Base-by-base conservation (phyloP, 2,113 vertebrate species). In the Labeo catla region DNA sequence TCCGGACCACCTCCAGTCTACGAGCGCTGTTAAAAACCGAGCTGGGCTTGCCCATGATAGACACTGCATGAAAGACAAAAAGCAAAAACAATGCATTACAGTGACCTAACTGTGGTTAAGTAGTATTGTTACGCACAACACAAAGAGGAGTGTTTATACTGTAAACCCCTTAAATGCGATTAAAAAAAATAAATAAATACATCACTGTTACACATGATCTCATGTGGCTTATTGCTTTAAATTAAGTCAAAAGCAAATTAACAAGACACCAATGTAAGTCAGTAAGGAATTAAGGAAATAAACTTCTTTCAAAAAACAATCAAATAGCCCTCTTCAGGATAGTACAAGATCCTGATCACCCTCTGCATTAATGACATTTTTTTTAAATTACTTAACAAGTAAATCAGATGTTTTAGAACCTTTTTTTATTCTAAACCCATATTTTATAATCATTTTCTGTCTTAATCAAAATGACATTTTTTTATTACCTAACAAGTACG, bases 11-110 rank as follows among this genome's bases (percentile, higher is more conserved):
- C 94, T 99, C 98, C 87, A 99, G 93, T 89, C 98, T 95, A 78
- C 98, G 97, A 86, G 98, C 98, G 84, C 98, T 99, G 94, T 99
- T 99, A 92, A 99, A 99, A 92, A 98, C 94, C 1, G 96, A 96
- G 89, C 92, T 94, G 82, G 90, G 93, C 88, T 97, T 98, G 84
- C 97, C 97, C 93, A 95, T 93, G 93, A 99, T 97, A 47, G 97
- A 98, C 88, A 96, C 98, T 99, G 92, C 72, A 79, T 85, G 87
- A 92, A 88, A 84, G 83, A 76, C 28, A 54, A 19, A 1, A 74
- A 34, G 4, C 1, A 2, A 4, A 34, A 21, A 23, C 34, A 16
- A 9, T 21, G 57, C 57, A 59, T 59, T 9, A 59, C 57, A 59
- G 0, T 19, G 16, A 57, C 16, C 19, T 19, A 57, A 57, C 54